These are phyloP conservation scores for Diplolepis rosae DNA, from an alignment of 2,888 invertebrate species.

Conservation along the genomic window DNA sequence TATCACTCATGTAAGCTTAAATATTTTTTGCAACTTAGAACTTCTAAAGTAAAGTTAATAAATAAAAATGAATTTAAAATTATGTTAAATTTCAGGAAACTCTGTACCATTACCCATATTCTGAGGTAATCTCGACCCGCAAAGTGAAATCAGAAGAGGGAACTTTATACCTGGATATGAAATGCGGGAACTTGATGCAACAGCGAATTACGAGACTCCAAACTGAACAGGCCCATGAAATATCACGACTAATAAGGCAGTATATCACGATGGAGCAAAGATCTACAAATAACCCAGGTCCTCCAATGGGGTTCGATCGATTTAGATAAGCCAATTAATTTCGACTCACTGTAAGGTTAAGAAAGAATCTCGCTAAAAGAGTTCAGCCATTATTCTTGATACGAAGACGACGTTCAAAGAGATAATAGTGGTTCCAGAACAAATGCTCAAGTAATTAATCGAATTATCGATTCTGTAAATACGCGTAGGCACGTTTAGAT, in stretches of 20 bases:
- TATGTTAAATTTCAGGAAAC: slow-evolving; percentile 79
- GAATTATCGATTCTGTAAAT: slow-evolving; percentile 63
- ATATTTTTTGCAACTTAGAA: not conserved
- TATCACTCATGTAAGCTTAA: slow-evolving; percentile 85
- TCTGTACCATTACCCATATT: slow-evolving; percentile 93
- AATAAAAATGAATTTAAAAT: slow-evolving; percentile 17
- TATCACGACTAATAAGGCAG: slow-evolving; percentile 95
- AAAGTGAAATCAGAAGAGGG: slow-evolving; percentile 95
- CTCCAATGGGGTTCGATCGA: slow-evolving; percentile 61
- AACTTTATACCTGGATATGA: slow-evolving; percentile 94
- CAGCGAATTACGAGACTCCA: slow-evolving; percentile 96
- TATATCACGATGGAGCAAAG: slow-evolving; percentile 94
- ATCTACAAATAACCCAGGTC: slow-evolving; percentile 64
- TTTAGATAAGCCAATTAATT: slow-evolving; percentile 62
- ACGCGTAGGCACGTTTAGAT: slow-evolving; percentile 62
- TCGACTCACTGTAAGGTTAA: not conserved
- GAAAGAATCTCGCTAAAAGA: not conserved
- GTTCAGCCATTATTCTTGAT: slow-evolving; percentile 21
- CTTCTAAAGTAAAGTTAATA: not conserved
- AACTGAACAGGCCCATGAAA: slow-evolving; percentile 98
- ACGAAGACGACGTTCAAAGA: slow-evolving; percentile 12
- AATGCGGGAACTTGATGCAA: slow-evolving; percentile 96
- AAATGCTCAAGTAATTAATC: slow-evolving; percentile 65
- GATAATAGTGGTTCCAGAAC: slow-evolving; percentile 37
- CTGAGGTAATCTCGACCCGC: slow-evolving; percentile 95